A percentile compares a stretch with the other conserved stretches of the same genome.
Conservation (phyloP, 2,113 vertebrate genomes). For the Athene noctua region DNA sequence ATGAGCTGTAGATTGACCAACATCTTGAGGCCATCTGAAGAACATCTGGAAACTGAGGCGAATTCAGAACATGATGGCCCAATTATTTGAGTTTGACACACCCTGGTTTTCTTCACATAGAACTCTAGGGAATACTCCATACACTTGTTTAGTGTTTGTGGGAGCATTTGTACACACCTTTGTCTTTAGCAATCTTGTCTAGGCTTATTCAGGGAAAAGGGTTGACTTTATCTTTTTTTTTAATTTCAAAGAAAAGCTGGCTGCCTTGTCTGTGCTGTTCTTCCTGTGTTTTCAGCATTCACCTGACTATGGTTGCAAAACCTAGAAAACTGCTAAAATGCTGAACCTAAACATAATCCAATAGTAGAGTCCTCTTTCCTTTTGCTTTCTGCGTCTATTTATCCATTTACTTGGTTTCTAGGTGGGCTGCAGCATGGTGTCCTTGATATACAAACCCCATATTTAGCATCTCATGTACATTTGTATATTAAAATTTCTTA, state of each 20-base stretch:
- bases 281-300: not conserved
- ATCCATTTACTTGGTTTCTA: not conserved
- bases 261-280: not conserved
- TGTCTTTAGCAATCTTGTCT: not conserved
- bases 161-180: not conserved
- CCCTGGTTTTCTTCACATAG: not conserved
- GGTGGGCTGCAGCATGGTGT: not conserved
- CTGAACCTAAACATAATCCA: not conserved
- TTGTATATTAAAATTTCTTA: not conserved
- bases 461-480: not conserved
- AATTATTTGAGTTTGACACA: not conserved
- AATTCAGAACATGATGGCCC: not conserved
- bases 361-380: not conserved
- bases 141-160: not conserved
- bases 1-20: not conserved
- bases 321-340: not conserved
- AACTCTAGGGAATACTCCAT: not conserved
- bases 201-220: not conserved
- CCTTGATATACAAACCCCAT: not conserved
- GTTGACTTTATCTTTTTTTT: not conserved
- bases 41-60: not conserved
- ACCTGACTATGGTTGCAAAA: not conserved
- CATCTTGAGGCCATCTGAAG: slow-evolving; percentile 24
- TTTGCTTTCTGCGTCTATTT: not conserved
- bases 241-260: not conserved